Evolutionary conservation across 2,113 vertebrate genomes (phyloP), one percentile per base, ranked within the genome.

Genomic region (Takifugu bimaculatus): DNA sequence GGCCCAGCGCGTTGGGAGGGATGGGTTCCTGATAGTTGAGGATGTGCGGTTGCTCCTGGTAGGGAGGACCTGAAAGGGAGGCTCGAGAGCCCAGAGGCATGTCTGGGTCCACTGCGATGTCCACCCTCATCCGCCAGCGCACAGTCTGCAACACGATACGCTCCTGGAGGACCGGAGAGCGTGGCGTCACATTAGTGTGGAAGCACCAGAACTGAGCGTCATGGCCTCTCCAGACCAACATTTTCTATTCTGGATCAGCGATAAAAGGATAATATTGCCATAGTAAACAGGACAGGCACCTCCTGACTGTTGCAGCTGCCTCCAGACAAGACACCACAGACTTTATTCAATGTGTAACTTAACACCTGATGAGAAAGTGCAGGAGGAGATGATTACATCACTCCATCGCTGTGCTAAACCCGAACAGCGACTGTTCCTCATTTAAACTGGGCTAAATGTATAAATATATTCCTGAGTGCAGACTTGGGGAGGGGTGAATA

Each of bases 1-100:
- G 94, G 79, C 94, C 94, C 76, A 99, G 91, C 65, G 96, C 95
- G 0, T 99, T 98, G 27, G 93, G 92, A n/a, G 96, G 96, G 63
- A 99, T 97, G 79, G 94, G 94, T 64, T 99, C 97, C 92, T 98
- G 98, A 78, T 94, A 93, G 89, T 93, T 95, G 78, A 99, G 90
- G 77, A 99, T 93, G 66, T 94, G 93, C n/a, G 97, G 97, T 79
- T 99, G 97, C 73, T 99, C 97, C 86, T 99, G 97, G 79, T 95
- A 94, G 79, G 93, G 91, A 78, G 93, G 94, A 29, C 97, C 95
- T 68, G 94, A 92, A 67, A 99, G 81, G 13, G 92, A 92, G 12
- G 97, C 95, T 72, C 97, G 89, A 13, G 95, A 93, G 28, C 96
- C 96, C 79, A 99, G 81, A 6, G 95, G 93, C 89, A 94, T 94